A percentile compares a stretch with the other conserved stretches of the same genome.
Conservation (phyloP, 1,140 invertebrate species). For the Eueides isabella region DNA sequence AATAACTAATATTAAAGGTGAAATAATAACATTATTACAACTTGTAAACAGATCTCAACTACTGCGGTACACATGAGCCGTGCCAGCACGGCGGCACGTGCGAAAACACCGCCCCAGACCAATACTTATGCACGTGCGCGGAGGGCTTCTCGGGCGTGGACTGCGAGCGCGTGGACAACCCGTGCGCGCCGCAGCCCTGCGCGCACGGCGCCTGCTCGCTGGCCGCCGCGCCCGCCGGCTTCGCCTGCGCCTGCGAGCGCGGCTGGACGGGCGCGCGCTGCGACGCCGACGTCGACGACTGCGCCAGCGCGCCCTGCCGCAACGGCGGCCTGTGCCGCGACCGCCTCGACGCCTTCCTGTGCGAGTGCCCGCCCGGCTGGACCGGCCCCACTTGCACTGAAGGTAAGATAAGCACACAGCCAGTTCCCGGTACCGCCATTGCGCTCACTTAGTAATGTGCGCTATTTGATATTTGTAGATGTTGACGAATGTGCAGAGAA, state of each 20-base stretch:
- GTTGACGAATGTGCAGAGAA: constrained; percentile 85
- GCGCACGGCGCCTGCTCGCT: constrained; percentile 89
- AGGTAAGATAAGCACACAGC: constrained; percentile 39
- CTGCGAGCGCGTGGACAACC: constrained; percentile 95
- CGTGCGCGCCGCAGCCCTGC: constrained; percentile 94
- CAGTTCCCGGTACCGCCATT: no score
- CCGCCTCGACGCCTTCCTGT: constrained; percentile 84
- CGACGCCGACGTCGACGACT: constrained; percentile 82
- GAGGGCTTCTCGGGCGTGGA: constrained; percentile 95
- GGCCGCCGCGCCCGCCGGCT: constrained; percentile 77
- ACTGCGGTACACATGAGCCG: constrained; percentile 97
- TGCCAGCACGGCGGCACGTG: constrained; percentile 98
- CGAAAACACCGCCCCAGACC: constrained; percentile 96
- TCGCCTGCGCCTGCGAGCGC: constrained; percentile 91
- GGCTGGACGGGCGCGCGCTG: constrained; percentile 94
- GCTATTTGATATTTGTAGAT: constrained; percentile 82
- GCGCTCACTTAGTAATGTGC: no score
- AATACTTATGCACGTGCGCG: constrained; percentile 95
- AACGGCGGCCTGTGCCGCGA: constrained; percentile 93
- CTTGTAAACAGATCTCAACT: constrained; percentile 91
- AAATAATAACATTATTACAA: no score
- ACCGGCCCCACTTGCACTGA: constrained; percentile 61
- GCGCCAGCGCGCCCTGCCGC: constrained; percentile 91
- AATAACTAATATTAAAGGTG: no score
- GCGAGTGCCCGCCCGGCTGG: constrained; percentile 80